A percentile compares a stretch with the other conserved stretches of the same genome.
phyloP scores from a whole-genome alignment of 64 coral and sea anemone species.

The Hydrozoanthus tunicans region DNA sequence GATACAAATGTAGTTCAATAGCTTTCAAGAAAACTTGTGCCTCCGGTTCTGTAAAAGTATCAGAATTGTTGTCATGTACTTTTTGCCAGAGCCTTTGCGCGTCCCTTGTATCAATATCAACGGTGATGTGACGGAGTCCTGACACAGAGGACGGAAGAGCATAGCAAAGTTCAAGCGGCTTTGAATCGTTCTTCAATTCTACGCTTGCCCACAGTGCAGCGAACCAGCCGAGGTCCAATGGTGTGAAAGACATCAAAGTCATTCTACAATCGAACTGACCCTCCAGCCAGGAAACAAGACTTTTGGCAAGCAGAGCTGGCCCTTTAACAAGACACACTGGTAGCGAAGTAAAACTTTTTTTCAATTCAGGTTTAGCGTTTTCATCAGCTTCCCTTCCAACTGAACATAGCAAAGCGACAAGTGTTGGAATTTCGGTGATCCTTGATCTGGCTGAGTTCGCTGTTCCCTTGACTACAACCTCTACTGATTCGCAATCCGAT shows the following conservation, averaged over 20 bases:
- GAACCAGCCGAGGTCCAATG: conserved; percentile 79
- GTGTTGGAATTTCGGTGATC: conserved; percentile 8
- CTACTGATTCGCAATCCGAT: conserved; percentile 57
- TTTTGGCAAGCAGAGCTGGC: conserved; percentile 43
- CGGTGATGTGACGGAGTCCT: conserved; percentile 63
- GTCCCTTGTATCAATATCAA: conserved; percentile 73
- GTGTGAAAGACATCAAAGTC: conserved; percentile 67
- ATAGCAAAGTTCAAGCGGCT: conserved; percentile 77
- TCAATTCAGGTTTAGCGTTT: conserved; percentile 18
- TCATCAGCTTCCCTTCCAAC: conserved; percentile 62
- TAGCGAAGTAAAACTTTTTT: conserved; percentile 64
- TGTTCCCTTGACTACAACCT: conserved; percentile 48
- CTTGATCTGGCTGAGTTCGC: conserved; percentile 8
- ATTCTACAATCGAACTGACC: conserved; percentile 87
- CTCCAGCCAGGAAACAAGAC: conserved; percentile 68
- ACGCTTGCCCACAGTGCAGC: conserved; percentile 80
- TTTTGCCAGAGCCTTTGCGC: conserved; percentile 67
- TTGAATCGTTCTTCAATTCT: conserved; percentile 1
- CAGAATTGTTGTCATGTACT: conserved; percentile 54
- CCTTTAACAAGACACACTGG: conserved; percentile 84
- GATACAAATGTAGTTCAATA: conserved; percentile 85
- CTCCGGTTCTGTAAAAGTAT: conserved; percentile 81
- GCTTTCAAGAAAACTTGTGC: conserved; percentile 74
- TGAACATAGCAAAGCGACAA: conserved; percentile 74
- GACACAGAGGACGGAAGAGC: conserved; percentile 44